phyloP scores from a whole-genome alignment of 2,797 vertebrate species.

The Poeciliopsis turneri region DNA sequence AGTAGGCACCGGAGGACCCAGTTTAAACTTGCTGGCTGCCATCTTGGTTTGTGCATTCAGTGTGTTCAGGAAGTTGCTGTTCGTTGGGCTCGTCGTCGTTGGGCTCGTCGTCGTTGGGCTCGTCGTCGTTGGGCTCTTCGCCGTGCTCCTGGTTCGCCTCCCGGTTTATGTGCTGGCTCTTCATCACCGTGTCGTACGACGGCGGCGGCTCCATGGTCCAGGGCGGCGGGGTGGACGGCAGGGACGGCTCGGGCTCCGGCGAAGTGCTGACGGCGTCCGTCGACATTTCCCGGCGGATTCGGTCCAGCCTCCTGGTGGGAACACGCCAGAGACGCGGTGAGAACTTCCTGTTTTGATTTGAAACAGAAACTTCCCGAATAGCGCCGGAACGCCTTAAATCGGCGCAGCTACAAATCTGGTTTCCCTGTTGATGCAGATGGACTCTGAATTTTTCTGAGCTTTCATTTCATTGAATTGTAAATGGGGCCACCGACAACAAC shows the following conservation, averaged over 20 bases:
- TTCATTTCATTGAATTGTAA: neutral
- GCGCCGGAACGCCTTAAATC: neutral
- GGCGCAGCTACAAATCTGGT: neutral
- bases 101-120: too few relatives aligned
- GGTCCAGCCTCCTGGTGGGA: constrained; percentile 78
- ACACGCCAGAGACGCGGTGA: neutral
- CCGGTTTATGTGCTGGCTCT: constrained; percentile 71
- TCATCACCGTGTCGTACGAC: constrained; percentile 85
- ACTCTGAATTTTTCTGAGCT: neutral
- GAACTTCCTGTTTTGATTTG: neutral
- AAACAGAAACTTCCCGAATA: neutral
- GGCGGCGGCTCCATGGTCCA: constrained; percentile 83
- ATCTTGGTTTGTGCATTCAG: neutral
- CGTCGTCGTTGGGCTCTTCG: neutral
- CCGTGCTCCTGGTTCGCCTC: constrained; percentile 51
- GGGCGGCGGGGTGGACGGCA: constrained; percentile 70
- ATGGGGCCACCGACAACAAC: neutral
- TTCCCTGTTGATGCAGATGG: neutral
- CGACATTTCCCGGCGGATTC: constrained; percentile 81
- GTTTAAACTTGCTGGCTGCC: constrained; percentile 38
- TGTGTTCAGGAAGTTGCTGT: neutral
- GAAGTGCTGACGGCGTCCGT: constrained; percentile 61
- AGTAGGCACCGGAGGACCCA: constrained; percentile 39
- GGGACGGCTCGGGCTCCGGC: constrained; percentile 57
- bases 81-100: neutral